A percentile compares a stretch with the other conserved stretches of the same genome.
These are phyloP conservation scores for Rhysida immarginata DNA, from an alignment of 1,140 invertebrate species.

Conservation along the genomic window DNA sequence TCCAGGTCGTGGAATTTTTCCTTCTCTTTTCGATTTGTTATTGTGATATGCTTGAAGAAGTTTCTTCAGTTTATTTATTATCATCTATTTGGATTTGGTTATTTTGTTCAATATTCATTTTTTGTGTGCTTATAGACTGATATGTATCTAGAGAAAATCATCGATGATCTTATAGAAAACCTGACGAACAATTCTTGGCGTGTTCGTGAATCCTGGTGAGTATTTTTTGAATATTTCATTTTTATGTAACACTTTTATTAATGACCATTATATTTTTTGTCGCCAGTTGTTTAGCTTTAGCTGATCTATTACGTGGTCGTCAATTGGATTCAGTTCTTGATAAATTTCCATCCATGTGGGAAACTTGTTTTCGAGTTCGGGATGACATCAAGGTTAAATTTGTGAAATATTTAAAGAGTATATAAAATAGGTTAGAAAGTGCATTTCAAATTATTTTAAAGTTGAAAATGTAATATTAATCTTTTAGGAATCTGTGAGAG, in stretches of 20 bases:
- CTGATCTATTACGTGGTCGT: conserved; percentile 54
- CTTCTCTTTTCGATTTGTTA: too few relatives aligned
- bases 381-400: conserved; percentile 73
- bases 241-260: not conserved
- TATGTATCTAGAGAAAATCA: conserved; percentile 70
- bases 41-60: too few relatives aligned
- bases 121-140: conserved; percentile 45
- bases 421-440: too few relatives aligned
- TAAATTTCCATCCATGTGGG: conserved; percentile 55
- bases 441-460: too few relatives aligned
- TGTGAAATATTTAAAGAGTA: not conserved
- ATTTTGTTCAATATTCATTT: too few relatives aligned
- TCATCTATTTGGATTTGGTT: too few relatives aligned
- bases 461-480: not conserved
- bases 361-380: conserved; percentile 69
- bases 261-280: not conserved
- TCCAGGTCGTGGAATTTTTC: too few relatives aligned
- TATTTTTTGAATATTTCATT: not conserved
- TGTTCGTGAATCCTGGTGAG: conserved; percentile 63
- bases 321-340: conserved; percentile 33
- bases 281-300: conserved; percentile 55
- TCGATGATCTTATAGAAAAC: conserved; percentile 62
- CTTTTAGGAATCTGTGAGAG: conserved; percentile 44
- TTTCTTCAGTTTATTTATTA: too few relatives aligned
- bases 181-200: conserved; percentile 71